phyloP scores from a whole-genome alignment of 2,888 invertebrate species.

The Apotomis capreana region DNA sequence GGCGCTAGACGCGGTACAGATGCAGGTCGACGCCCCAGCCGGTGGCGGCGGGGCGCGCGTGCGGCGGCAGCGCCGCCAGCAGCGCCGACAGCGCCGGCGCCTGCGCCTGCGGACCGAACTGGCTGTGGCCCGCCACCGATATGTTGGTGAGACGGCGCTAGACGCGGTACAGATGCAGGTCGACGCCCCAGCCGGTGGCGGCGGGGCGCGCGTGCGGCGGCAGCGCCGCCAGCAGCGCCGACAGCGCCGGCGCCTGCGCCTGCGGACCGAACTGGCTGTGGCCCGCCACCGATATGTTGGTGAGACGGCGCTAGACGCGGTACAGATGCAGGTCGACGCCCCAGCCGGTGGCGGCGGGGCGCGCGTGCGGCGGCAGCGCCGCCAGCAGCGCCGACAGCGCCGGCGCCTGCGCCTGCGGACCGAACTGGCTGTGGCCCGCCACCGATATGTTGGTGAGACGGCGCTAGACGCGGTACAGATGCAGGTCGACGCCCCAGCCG shows the following conservation, averaged over 20 bases:
- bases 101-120: too few species aligned
- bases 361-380: conserved; percentile 81
- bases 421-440: conserved; percentile 82
- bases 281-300: conserved; percentile 84
- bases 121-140: too few species aligned
- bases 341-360: conserved; percentile 88
- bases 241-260: conserved; percentile 78
- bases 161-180: conserved; percentile 84
- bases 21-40: too few species aligned
- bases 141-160: conserved; percentile 41
- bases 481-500: too few species aligned
- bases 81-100: too few species aligned
- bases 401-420: too few species aligned
- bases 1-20: too few species aligned
- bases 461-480: too few species aligned
- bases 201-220: conserved; percentile 84
- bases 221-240: conserved; percentile 81
- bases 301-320: conserved; percentile 51
- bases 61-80: too few species aligned
- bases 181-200: conserved; percentile 87
- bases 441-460: too few species aligned
- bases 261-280: conserved; percentile 82
- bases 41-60: too few species aligned
- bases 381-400: conserved; percentile 80
- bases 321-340: conserved; percentile 87